These are phyloP conservation scores for Tenthredo livida DNA, from an alignment of 2,888 invertebrate species.

Conservation along the genomic window DNA sequence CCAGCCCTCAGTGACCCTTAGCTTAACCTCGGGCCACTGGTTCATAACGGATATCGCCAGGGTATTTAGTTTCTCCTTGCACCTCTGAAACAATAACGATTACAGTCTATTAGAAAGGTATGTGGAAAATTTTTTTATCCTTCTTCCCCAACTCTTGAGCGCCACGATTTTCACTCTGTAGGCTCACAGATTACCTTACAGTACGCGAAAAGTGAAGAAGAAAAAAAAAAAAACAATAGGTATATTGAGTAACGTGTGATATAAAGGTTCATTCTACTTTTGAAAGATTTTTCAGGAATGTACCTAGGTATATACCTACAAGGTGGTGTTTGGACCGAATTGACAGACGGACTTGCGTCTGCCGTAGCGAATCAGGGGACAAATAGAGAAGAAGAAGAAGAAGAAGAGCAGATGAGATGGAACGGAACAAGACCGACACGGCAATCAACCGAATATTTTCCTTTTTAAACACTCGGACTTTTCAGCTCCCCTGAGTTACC, in stretches of 20 bases:
- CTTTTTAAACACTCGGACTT: slow-evolving; percentile 57
- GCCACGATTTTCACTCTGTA: neutral
- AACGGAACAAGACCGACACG: slow-evolving; percentile 65
- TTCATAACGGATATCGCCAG: slow-evolving; percentile 98
- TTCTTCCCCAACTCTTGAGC: slow-evolving; percentile 25
- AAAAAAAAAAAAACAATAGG: slow-evolving; percentile 54
- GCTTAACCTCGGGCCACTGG: slow-evolving; percentile 97
- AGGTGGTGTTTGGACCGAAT: slow-evolving; percentile 65
- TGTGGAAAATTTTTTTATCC: neutral
- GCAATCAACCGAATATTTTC: slow-evolving; percentile 65
- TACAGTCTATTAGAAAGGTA: neutral
- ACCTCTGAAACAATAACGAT: slow-evolving; percentile 86
- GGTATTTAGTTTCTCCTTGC: slow-evolving; percentile 96
- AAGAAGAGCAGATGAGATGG: slow-evolving; percentile 51
- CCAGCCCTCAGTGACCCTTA: slow-evolving; percentile 97
- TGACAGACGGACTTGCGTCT: slow-evolving; percentile 59
- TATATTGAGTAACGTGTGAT: slow-evolving; percentile 50
- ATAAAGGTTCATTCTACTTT: slow-evolving; percentile 51
- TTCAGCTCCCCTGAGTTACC: slow-evolving; percentile 32
- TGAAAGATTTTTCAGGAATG: slow-evolving; percentile 42
- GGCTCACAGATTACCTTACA: slow-evolving; percentile 46
- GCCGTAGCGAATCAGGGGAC: slow-evolving; percentile 72
- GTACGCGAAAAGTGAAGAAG: slow-evolving; percentile 10
- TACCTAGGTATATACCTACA: neutral
- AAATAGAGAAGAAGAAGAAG: slow-evolving; percentile 58